Evolutionary conservation across 2,113 vertebrate species (phyloP), one percentile per base, ranked within the genome.

Genomic region (Ascaphus truei): DNA sequence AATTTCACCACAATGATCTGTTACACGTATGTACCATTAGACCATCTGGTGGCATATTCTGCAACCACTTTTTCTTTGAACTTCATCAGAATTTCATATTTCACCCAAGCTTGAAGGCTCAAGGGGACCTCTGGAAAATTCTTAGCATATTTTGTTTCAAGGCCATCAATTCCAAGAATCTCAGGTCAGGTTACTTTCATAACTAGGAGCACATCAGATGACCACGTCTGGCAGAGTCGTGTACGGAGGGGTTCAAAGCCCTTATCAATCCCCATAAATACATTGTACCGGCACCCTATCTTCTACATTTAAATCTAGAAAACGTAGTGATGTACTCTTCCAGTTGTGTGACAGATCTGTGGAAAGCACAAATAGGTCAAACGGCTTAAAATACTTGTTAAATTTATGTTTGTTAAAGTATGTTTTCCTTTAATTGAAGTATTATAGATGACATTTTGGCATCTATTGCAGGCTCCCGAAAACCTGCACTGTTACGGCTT

Each of bases 41-140:
- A 61, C 59, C 67, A 71, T 71, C 67, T 71, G 67, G 53, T n/a
- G 45, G 16, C 12, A 31, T 61, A 51, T 48, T 5, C 34, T 52
- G 56, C 29, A 25, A 47, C 37, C 51, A 39, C 43, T 48, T 30
- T 51, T 51, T 41, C 56, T 71, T 71, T 71, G 67, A 71, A 71
- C 33, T 71, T 13, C 16, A 34, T 43, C 25, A 22, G 67, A 61
- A 71, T 71, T 71, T 71, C 67, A 71, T 71, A 71, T 59, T 71
- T 71, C 61, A 61, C 67, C 57, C 36, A 36, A 51, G 67, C 52
- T 71, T 71, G 26, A 71, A 71, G 45, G 47, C 67, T 52, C 47
- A 52, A 71, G 67, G 45, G 67, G 33, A 61, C 56, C 23, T 52
- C 45, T 71, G 41, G 47, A 61, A 61, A 71, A 71, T 71, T 71